A percentile compares a stretch with the other conserved stretches of the same genome.
Evolutionary conservation across 1,140 invertebrate species (phyloP).

Genomic region (Pseudomyrmex flavicornis): DNA sequence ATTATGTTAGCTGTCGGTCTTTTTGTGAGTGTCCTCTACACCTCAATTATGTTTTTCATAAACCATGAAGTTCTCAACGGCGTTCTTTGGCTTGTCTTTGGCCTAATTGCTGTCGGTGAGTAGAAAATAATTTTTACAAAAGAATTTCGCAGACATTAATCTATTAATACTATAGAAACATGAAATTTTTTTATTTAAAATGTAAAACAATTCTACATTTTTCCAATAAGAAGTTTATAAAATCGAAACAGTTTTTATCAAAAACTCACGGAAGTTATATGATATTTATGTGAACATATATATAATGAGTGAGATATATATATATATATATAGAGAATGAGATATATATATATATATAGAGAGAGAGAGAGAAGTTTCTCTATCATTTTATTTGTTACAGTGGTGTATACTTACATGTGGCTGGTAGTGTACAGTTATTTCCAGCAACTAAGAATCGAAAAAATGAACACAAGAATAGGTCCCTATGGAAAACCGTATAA

Average conservation of each 20-base stretch:
- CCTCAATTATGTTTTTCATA: slow-evolving; percentile 89
- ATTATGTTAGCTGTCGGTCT: slow-evolving; percentile 91
- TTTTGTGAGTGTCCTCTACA: slow-evolving; percentile 91
- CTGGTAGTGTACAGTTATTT: slow-evolving; percentile 92
- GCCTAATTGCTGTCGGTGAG: slow-evolving; percentile 88
- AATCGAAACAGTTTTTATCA: too few relatives aligned
- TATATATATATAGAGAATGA: too few relatives aligned
- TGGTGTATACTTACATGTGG: slow-evolving; percentile 90
- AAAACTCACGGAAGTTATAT: too few relatives aligned
- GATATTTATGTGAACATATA: too few relatives aligned
- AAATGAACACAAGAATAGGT: slow-evolving; percentile 86
- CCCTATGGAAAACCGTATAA: slow-evolving; percentile 84
- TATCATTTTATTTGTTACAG: slow-evolving; percentile 84
- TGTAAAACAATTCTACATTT: too few relatives aligned
- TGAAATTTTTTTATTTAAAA: too few relatives aligned
- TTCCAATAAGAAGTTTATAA: too few relatives aligned
- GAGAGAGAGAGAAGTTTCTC: too few relatives aligned
- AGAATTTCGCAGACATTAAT: too few relatives aligned
- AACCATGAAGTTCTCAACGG: slow-evolving; percentile 86
- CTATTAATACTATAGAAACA: too few relatives aligned
- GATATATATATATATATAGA: too few relatives aligned
- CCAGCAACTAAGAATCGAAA: slow-evolving; percentile 88
- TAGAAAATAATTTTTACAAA: slow-evolving; percentile 9
- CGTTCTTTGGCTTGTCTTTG: slow-evolving; percentile 87
- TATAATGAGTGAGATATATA: too few relatives aligned